Evolutionary conservation across 2,113 vertebrate genomes (phyloP).

Genomic region (Chinchilla lanigera): DNA sequence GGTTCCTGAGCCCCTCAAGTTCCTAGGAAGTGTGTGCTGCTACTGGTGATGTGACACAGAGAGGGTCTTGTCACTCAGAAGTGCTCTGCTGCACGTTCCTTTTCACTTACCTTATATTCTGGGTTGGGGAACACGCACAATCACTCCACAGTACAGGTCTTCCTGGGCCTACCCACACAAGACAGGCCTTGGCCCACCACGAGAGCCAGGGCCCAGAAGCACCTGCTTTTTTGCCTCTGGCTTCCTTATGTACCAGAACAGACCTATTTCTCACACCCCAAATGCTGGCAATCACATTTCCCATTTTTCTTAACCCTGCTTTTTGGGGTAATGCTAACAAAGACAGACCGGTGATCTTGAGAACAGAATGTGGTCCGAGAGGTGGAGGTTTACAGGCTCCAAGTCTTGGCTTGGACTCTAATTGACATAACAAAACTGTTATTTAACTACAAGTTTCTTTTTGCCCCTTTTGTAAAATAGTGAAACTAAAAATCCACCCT

Average conservation of each 20-base stretch:
- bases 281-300: not conserved
- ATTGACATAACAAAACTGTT: not conserved
- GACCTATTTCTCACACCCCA: not conserved
- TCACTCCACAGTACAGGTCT: not conserved
- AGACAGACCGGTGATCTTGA: not conserved
- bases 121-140: not conserved
- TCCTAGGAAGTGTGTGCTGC: not conserved
- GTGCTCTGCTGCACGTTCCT: not conserved
- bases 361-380: accelerated
- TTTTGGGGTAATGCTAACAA: not conserved
- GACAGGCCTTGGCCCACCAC: too few species aligned
- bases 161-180: not conserved
- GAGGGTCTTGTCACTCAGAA: not conserved
- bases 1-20: not conserved
- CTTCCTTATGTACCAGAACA: not conserved
- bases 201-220: accelerated
- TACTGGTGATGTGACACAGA: not conserved
- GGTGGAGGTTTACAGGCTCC: not conserved
- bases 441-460: not conserved
- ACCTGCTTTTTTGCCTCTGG: not conserved
- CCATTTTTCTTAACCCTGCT: not conserved
- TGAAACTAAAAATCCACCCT: not conserved
- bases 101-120: not conserved
- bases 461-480: not conserved
- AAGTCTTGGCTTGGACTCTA: not conserved